Evolutionary conservation across 2,113 vertebrate genomes (phyloP), one percentile per base, ranked within the genome.

Genomic region (Ibidorhyncha struthersii): DNA sequence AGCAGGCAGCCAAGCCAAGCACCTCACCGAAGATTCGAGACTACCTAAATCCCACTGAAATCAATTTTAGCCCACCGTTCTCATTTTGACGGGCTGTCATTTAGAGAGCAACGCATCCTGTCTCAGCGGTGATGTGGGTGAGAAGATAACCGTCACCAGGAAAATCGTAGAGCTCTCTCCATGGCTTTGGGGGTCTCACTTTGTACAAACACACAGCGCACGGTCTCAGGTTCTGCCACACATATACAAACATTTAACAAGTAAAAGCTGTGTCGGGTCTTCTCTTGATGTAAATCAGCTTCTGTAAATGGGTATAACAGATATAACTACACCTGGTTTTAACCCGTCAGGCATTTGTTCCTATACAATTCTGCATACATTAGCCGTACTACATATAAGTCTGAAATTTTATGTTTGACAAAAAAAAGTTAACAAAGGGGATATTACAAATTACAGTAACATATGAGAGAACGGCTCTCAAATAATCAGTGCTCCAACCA

Each of bases 401-500:
- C 18, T 47, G 38, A 80, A 82, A 72, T 47, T 29, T 71, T 52
- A 5, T 12, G 22, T 41, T 58, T 77, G 34, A 27, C 45, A 58
- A 50, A 62, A 86, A 86, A 52, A 59, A 59, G 10, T 13, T 34
- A 38, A 12, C 14, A 27, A 38, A 62, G 22, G 36, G 81, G 18
- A 21, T 40, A 40, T 2, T 53, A 62, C 14, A 61, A 66, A 78
- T 52, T 38, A 79, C 34, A 66, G 41, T 8, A 59, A 40, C 0
- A 0, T 58, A 40, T 4, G 26, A 45, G 12, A 59, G 36, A 89
- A 78, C 36, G 5, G 76, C 13, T 86, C 53, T 30, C 40, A 79
- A 50, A 41, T 29, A 61, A 58, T 34, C 71, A 0, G 0, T 32
- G 45, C 18, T 25, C 34, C 30, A 40, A 17, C 22, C 11, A 4